A percentile compares a stretch with the other conserved stretches of the same genome.
Conservation (phyloP, 2,797 vertebrate genomes). For the Clamator glandarius region DNA sequence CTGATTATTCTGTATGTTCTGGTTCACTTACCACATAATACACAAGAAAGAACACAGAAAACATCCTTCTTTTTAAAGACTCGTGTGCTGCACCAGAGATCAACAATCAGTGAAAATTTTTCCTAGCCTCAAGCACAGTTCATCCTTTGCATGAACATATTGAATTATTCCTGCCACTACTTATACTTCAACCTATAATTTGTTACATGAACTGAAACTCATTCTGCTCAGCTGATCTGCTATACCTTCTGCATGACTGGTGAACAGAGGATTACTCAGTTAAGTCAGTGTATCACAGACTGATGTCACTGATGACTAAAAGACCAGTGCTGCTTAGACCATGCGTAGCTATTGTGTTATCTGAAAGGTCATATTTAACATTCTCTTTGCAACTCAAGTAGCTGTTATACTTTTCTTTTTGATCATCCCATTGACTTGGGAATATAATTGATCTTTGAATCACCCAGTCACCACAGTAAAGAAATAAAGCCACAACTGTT, state of each 20-base stretch:
- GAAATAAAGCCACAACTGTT: neutral
- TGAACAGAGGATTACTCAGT: neutral
- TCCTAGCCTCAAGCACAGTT: slow-evolving; percentile 41
- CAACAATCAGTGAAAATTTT: neutral
- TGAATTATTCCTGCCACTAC: slow-evolving; percentile 26
- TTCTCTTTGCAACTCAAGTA: neutral
- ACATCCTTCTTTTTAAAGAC: neutral
- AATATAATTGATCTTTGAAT: neutral
- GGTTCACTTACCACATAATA: neutral
- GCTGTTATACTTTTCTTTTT: neutral
- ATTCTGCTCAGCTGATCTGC: slow-evolving; percentile 12
- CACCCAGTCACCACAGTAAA: neutral
- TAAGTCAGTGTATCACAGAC: neutral
- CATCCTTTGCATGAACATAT: neutral
- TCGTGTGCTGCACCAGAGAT: neutral
- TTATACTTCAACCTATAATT: slow-evolving; percentile 35
- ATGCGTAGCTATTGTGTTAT: neutral
- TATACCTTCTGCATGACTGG: neutral
- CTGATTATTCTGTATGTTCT: neutral
- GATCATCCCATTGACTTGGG: neutral
- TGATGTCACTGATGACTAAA: neutral
- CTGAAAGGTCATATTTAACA: neutral
- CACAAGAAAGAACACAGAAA: neutral
- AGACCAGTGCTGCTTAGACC: neutral
- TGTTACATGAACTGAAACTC: slow-evolving; percentile 25